Evolutionary conservation across 2,888 invertebrate genomes (phyloP), one percentile per base, ranked within the genome.

Genomic region (Diogma glabrata): DNA sequence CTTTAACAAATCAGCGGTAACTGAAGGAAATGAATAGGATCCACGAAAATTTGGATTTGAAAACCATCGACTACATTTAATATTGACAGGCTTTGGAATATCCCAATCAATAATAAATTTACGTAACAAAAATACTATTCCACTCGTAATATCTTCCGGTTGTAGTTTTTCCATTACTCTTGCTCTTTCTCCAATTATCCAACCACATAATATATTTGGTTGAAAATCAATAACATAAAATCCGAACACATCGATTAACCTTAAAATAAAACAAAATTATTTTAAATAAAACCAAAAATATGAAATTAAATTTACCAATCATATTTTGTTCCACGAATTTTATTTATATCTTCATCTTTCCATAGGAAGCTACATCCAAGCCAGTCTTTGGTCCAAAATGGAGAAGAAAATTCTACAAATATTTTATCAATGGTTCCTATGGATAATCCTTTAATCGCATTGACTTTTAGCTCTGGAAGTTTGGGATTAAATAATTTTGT

Each of bases 101-200:
- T 60, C 57, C 66, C 65, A 67, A 20, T 58, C 57, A 7, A 26
- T 48, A 3, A 70, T 56, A 51, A 70, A 70, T 40, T 66, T 65
- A 4, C 66, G 59, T 28, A 70, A 62, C 16, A 70, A 59, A 56
- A 60, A 64, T 61, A 69, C 60, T 47, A 65, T 61, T 38, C 67
- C 67, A 3, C 57, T 56, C 2, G 64, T 56, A n/a, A 70, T 58
- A 50, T 76, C 70, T 14, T 74, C 69, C 49, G 79, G 75, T 0
- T 75, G 61, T 30, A 81, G 61, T 3, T 63, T 64, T 64, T 87
- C 87, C 67, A 83, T 75, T 51, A 75, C 65, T 53, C 72, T 68
- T 1, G 81, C 80, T 57, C 76, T 75, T 43, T 72, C 67, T 2
- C 85, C 84, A 47, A 76, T 74, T n/a, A 84, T 70, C 85, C 86